Conservation (phyloP, 2,888 invertebrate genomes). For the Diploptera punctata region DNA sequence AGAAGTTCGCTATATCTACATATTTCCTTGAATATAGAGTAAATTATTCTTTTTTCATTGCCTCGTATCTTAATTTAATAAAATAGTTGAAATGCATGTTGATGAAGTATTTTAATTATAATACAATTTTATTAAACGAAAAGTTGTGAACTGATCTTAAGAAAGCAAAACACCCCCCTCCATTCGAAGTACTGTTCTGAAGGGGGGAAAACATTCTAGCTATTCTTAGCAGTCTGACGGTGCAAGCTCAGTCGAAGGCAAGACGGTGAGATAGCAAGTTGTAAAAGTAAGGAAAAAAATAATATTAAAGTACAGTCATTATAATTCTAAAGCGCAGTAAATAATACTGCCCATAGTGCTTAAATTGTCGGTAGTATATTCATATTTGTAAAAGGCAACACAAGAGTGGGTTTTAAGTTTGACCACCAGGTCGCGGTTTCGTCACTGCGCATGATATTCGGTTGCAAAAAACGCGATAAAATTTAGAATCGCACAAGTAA, state of each 20-base stretch:
- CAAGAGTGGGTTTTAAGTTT: not conserved
- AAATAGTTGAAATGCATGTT: too few relatives aligned
- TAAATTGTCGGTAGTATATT: not conserved
- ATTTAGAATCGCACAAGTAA: too few relatives aligned
- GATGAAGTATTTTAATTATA: too few relatives aligned
- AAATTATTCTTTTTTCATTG: too few relatives aligned
- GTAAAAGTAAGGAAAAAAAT: not conserved
- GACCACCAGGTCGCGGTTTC: not conserved
- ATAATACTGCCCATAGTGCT: not conserved
- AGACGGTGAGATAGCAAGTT: conserved; percentile 28
- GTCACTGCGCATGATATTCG: too few relatives aligned
- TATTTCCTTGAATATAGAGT: too few relatives aligned
- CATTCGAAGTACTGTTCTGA: not conserved
- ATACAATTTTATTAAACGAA: not conserved
- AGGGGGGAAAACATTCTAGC: conserved; percentile 31
- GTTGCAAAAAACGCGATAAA: too few relatives aligned
- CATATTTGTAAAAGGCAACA: not conserved
- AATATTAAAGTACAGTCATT: not conserved
- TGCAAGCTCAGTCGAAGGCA: conserved; percentile 32
- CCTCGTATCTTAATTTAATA: too few relatives aligned
- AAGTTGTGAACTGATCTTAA: conserved; percentile 1
- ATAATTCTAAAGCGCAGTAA: not conserved
- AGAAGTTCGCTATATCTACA: too few relatives aligned
- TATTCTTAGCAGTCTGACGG: conserved; percentile 36
- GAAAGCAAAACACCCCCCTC: conserved; percentile 8